phyloP scores from a whole-genome alignment of 2,113 vertebrate species.

The Taxidea taxus region DNA sequence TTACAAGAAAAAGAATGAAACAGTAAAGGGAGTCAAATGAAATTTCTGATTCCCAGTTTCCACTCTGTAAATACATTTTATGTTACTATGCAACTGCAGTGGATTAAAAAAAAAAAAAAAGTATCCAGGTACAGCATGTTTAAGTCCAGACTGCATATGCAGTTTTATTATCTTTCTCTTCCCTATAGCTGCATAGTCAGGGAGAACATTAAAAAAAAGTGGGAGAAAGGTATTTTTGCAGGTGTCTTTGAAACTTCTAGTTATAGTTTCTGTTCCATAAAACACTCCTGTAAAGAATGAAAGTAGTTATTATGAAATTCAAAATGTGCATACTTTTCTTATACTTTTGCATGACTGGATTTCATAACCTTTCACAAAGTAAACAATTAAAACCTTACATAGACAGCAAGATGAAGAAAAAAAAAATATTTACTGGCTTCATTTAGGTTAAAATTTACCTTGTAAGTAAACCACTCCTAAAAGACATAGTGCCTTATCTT shows the following conservation, averaged over 20 bases:
- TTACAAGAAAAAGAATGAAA: neutral
- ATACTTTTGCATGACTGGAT: neutral
- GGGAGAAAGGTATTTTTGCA: neutral
- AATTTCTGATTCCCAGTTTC: accelerated
- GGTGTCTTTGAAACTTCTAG: neutral
- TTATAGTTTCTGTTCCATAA: conserved; percentile 38
- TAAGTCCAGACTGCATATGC: neutral
- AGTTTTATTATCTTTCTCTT: neutral
- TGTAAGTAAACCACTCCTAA: conserved; percentile 31
- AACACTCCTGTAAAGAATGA: neutral
- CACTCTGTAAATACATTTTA: neutral
- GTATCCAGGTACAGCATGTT: neutral
- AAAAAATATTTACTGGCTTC: neutral
- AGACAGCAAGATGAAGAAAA: neutral
- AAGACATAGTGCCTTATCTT: conserved; percentile 25
- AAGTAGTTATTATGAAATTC: neutral
- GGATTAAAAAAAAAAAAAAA: neutral
- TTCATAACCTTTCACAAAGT: conserved; percentile 55
- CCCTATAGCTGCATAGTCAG: neutral
- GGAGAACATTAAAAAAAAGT: neutral
- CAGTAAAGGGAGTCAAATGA: neutral
- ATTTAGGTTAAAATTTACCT: conserved; percentile 26
- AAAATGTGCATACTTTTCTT: neutral
- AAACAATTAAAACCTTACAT: conserved; percentile 26
- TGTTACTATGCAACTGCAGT: neutral